A percentile compares a stretch with the other conserved stretches of the same genome.
These are phyloP conservation scores for Sorex fumeus DNA, from an alignment of 2,113 vertebrate species.

Conservation along the genomic window DNA sequence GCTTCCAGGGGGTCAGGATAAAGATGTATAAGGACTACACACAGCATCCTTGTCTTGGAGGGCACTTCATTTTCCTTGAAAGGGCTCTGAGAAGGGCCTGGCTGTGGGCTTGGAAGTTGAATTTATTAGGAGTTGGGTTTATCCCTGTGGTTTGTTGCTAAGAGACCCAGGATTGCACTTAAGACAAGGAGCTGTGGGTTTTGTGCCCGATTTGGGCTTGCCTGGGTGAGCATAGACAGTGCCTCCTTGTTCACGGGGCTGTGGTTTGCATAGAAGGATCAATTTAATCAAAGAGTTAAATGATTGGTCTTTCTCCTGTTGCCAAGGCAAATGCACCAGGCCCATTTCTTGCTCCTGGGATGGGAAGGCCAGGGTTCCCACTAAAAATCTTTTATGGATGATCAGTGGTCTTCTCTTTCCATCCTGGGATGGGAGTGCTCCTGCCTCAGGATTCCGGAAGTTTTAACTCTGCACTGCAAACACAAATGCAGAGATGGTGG, in stretches of 20 bases:
- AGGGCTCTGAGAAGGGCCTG: conserved; percentile 50
- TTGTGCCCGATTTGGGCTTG: conserved; percentile 1
- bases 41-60: neutral
- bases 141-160: conserved; percentile 21
- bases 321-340: conserved; percentile 56
- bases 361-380: neutral
- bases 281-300: conserved; percentile 36
- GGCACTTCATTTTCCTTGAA: neutral
- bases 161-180: conserved; percentile 20
- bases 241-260: conserved; percentile 65
- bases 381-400: neutral
- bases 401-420: neutral
- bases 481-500: neutral
- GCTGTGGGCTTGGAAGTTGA: conserved; percentile 1
- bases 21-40: neutral
- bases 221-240: neutral
- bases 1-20: neutral
- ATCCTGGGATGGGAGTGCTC: neutral
- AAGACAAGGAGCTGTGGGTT: conserved; percentile 46
- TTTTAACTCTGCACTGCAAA: neutral
- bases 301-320: neutral
- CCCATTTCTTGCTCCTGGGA: conserved; percentile 62
- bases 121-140: accelerated
- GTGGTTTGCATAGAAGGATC: conserved; percentile 50
- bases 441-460: neutral